A percentile compares a stretch with the other conserved stretches of the same genome.
These are phyloP conservation scores for Paragorgia papillata DNA, from an alignment of 92 coral and sea anemone genomes.

Conservation along the genomic window DNA sequence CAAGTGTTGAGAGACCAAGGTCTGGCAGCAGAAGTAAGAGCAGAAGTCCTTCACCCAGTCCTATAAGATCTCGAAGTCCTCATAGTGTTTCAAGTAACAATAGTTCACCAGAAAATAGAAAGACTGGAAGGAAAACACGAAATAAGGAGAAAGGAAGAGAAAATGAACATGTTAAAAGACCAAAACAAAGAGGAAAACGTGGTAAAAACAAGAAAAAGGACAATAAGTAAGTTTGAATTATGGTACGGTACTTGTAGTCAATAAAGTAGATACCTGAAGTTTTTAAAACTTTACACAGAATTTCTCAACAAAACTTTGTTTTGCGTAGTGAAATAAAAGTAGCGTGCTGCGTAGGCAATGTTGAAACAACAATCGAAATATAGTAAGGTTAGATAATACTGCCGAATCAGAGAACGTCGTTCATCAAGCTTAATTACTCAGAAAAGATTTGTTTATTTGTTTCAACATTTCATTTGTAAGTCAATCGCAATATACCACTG, in stretches of 20 bases:
- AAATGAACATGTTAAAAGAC: constrained; percentile 53
- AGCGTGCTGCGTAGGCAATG: too few relatives aligned
- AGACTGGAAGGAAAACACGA: constrained; percentile 41
- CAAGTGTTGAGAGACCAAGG: constrained; percentile 53
- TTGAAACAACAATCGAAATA: too few relatives aligned
- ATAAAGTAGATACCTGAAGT: not conserved
- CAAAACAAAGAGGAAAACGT: constrained; percentile 25
- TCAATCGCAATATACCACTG: too few relatives aligned
- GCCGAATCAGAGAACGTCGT: too few relatives aligned
- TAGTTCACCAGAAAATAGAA: constrained; percentile 62
- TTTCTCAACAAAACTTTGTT: too few relatives aligned
- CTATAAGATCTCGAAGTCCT: constrained; percentile 35
- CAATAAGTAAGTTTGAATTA: constrained; percentile 56
- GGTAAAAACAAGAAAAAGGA: constrained; percentile 57
- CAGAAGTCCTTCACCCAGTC: constrained; percentile 54
- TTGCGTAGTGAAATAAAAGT: too few relatives aligned
- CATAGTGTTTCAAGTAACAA: constrained; percentile 55
- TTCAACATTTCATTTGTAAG: too few relatives aligned
- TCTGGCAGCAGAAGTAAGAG: constrained; percentile 72
- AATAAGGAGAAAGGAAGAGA: constrained; percentile 56
- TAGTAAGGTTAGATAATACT: too few relatives aligned
- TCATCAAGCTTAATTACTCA: too few relatives aligned
- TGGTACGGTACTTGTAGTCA: constrained; percentile 53
- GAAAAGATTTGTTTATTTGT: too few relatives aligned
- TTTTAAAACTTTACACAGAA: too few relatives aligned